These are phyloP conservation scores for Eumaeus atala DNA, from an alignment of 1,140 invertebrate genomes.

Conservation along the genomic window DNA sequence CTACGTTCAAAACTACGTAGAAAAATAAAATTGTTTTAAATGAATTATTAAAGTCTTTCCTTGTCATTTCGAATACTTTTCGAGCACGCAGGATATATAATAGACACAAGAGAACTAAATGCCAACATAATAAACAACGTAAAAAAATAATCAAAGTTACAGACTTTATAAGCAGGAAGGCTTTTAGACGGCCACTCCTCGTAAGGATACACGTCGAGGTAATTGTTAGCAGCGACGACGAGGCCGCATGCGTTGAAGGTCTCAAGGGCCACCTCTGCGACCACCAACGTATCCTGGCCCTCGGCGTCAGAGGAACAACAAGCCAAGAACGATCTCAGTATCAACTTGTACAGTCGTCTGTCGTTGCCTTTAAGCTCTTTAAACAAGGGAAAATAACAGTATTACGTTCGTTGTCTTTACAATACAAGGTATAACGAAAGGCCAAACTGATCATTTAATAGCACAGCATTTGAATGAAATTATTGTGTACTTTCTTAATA, in stretches of 20 bases:
- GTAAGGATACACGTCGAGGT: slow-evolving; percentile 98
- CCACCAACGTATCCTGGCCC: slow-evolving; percentile 93
- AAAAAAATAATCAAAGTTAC: not conserved
- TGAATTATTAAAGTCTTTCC: no score
- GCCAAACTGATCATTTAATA: no score
- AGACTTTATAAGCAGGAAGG: slow-evolving; percentile 83
- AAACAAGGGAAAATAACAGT: slow-evolving; percentile 23
- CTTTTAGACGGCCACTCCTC: slow-evolving; percentile 97
- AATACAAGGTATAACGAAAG: no score
- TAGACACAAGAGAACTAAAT: no score
- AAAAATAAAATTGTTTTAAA: no score
- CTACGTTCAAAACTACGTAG: no score
- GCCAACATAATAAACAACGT: no score
- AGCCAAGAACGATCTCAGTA: slow-evolving; percentile 97
- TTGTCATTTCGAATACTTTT: no score
- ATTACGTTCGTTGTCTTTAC: slow-evolving; percentile 10
- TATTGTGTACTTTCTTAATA: no score
- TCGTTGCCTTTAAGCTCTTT: slow-evolving; percentile 85
- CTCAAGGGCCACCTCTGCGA: slow-evolving; percentile 91
- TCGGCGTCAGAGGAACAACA: slow-evolving; percentile 95
- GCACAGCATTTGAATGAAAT: no score
- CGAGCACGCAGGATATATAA: no score
- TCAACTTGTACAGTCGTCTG: slow-evolving; percentile 93
- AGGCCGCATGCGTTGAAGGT: slow-evolving; percentile 92
- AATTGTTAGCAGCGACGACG: slow-evolving; percentile 93